phyloP scores from a whole-genome alignment of 2,888 invertebrate genomes.

The Cryptocephalus moraei region DNA sequence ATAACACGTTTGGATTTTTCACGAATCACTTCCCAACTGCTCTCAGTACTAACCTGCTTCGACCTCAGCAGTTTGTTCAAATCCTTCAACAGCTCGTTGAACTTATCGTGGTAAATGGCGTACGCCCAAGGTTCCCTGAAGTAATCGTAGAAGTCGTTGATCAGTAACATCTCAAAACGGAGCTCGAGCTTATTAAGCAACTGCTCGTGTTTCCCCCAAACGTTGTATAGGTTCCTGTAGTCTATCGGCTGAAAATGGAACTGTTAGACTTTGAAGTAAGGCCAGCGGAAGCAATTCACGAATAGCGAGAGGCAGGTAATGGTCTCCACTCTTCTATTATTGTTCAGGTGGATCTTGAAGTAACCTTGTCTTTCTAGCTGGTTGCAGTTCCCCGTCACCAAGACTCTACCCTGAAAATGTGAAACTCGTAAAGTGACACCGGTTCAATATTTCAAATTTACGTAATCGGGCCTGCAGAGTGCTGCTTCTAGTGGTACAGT shows the following conservation, averaged over 20 bases:
- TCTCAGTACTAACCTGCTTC: slow-evolving; percentile 10
- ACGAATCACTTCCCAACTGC: too few species aligned
- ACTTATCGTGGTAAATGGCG: slow-evolving; percentile 52
- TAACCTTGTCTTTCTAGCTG: slow-evolving; percentile 40
- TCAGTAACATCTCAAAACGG: slow-evolving; percentile 49
- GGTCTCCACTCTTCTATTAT: slow-evolving; percentile 44
- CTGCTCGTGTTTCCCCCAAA: slow-evolving; percentile 66
- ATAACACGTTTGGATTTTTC: too few species aligned
- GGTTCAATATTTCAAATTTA: slow-evolving; percentile 10
- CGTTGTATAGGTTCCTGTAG: slow-evolving; percentile 45
- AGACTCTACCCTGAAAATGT: slow-evolving; percentile 43
- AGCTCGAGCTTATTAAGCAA: slow-evolving; percentile 55
- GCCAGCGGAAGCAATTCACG: slow-evolving; percentile 27
- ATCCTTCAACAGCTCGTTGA: slow-evolving; percentile 35
- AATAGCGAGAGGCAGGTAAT: slow-evolving; percentile 51
- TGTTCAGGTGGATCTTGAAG: slow-evolving; percentile 50
- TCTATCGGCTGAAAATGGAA: slow-evolving; percentile 41
- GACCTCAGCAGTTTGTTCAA: slow-evolving; percentile 20
- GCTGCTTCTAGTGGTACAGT: slow-evolving; percentile 44
- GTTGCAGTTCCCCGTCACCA: slow-evolving; percentile 45
- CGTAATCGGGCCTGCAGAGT: slow-evolving; percentile 30
- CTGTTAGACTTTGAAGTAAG: background rate
- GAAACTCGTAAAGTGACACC: background rate
- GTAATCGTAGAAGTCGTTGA: slow-evolving; percentile 56
- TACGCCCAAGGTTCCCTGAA: slow-evolving; percentile 58